These are phyloP conservation scores for Callinectes sapidus DNA, from an alignment of 2,888 invertebrate species.

Conservation along the genomic window DNA sequence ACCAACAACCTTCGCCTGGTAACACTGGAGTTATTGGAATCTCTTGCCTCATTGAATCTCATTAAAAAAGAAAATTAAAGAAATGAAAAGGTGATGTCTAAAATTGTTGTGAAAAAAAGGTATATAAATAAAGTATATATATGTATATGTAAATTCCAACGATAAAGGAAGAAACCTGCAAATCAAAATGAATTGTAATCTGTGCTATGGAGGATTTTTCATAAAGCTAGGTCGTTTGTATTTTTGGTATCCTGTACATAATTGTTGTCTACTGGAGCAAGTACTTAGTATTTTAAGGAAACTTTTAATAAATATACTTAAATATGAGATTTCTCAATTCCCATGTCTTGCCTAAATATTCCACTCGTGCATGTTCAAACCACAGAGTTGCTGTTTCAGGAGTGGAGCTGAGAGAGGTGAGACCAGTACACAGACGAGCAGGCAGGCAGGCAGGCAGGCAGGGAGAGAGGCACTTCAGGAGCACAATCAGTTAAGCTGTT, in stretches of 20 bases:
- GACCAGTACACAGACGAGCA: not conserved
- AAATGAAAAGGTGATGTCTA: slow-evolving; percentile 40
- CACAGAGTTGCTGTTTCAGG: not conserved
- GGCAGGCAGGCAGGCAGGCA: not conserved
- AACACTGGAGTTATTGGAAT: slow-evolving; percentile 57
- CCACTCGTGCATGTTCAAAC: not conserved
- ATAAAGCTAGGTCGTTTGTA: slow-evolving; percentile 67
- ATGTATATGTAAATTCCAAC: slow-evolving; percentile 51
- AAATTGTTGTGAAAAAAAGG: slow-evolving; percentile 50
- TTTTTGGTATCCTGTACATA: slow-evolving; percentile 70
- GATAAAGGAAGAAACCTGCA: slow-evolving; percentile 64
- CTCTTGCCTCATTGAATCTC: slow-evolving; percentile 69
- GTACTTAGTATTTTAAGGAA: slow-evolving; percentile 71
- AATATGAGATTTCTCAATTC: slow-evolving; percentile 41
- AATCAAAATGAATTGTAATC: slow-evolving; percentile 70
- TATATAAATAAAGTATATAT: slow-evolving; percentile 32
- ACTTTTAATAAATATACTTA: slow-evolving; percentile 70
- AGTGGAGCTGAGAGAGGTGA: not conserved
- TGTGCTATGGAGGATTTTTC: slow-evolving; percentile 70
- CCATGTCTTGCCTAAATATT: not conserved
- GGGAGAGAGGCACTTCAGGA: not conserved
- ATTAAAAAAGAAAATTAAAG: slow-evolving; percentile 41
- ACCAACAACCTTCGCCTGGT: slow-evolving; percentile 47
- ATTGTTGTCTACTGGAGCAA: slow-evolving; percentile 71
- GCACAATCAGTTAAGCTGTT: not conserved